phyloP scores from a whole-genome alignment of 1,140 invertebrate genomes.

The Branchinecta lindahli region DNA sequence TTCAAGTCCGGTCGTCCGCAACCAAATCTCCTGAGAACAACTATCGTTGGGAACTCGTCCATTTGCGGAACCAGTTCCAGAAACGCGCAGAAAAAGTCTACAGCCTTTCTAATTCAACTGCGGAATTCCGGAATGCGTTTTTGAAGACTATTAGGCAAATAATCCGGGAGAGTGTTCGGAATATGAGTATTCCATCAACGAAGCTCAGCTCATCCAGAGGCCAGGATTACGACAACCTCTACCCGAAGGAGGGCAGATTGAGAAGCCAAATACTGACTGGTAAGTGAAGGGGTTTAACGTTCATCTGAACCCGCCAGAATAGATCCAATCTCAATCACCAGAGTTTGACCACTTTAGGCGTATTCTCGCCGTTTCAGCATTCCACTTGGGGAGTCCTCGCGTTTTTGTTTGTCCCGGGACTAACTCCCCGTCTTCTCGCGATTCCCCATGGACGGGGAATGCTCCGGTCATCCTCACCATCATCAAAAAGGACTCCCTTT shows the following conservation, averaged over 20 bases:
- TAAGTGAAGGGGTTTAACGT: not conserved
- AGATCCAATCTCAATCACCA: no score
- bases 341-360: no score
- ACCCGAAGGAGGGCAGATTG: conserved; percentile 31
- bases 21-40: conserved; percentile 85
- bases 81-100: conserved; percentile 90
- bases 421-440: no score
- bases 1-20: conserved; percentile 79
- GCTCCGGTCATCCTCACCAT: no score
- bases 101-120: conserved; percentile 86
- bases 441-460: no score
- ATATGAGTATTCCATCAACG: conserved; percentile 72
- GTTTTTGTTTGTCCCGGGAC: no score
- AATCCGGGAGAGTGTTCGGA: conserved; percentile 81
- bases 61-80: conserved; percentile 79
- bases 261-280: conserved; percentile 29
- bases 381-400: no score
- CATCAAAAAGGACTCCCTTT: no score
- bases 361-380: no score
- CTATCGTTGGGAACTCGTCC: conserved; percentile 92
- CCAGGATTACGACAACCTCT: conserved; percentile 63
- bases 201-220: conserved; percentile 65
- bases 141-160: conserved; percentile 90
- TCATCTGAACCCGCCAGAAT: no score
- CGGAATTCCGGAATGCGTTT: conserved; percentile 88